Percentiles rank a stretch among this genome's conserved stretches.
Conservation (phyloP, 2,888 invertebrate species). For the Dasysyrphus albostriatus region DNA sequence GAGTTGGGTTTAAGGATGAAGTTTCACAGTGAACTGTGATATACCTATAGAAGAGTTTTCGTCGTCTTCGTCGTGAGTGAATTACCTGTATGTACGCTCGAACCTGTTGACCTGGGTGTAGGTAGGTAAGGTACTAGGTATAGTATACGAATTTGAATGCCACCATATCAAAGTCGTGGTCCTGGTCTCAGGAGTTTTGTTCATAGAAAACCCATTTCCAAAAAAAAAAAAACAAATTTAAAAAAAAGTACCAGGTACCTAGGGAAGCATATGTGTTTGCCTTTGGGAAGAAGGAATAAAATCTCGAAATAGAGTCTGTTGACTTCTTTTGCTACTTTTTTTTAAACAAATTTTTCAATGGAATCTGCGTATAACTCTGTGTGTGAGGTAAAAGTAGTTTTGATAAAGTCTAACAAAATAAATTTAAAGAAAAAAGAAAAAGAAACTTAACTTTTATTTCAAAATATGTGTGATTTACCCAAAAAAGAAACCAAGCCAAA, state of each 20-base stretch:
- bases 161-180: slow-evolving; percentile 29
- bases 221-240: neutral
- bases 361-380: slow-evolving; percentile 7
- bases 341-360: neutral
- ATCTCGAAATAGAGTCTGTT: slow-evolving; percentile 59
- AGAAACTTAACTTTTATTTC: neutral
- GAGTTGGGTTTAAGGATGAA: neutral
- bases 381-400: slow-evolving; percentile 60
- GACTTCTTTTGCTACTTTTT: slow-evolving; percentile 44
- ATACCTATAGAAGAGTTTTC: neutral
- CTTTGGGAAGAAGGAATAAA: slow-evolving; percentile 26
- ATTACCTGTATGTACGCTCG: slow-evolving; percentile 54
- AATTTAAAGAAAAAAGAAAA: slow-evolving; percentile 28
- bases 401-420: slow-evolving; percentile 52
- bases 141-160: slow-evolving; percentile 51
- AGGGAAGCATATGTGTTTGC: slow-evolving; percentile 14
- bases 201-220: neutral
- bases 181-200: slow-evolving; percentile 25
- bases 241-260: neutral
- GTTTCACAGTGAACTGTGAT: neutral
- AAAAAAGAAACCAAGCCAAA: neutral
- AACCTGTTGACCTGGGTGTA: slow-evolving; percentile 71
- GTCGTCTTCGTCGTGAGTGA: slow-evolving; percentile 43
- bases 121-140: neutral
- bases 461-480: neutral